These are phyloP conservation scores for Eunapius fragilis DNA, from an alignment of 37 sponge, comb jelly and placozoan genomes.

Conservation along the genomic window DNA sequence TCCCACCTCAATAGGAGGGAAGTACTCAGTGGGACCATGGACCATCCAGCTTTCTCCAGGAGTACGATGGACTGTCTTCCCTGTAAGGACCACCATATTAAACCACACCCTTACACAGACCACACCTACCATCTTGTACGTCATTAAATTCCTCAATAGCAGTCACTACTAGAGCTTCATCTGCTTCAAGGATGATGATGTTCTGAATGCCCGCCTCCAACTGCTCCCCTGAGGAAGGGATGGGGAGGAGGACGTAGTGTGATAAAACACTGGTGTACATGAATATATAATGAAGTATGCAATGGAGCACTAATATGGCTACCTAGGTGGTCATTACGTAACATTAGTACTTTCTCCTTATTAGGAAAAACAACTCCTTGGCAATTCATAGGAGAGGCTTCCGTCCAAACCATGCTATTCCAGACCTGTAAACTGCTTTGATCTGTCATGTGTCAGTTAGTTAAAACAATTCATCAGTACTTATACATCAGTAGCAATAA, in stretches of 20 bases:
- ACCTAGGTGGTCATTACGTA: no score
- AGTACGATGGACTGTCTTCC: constrained; percentile 49
- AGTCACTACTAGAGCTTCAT: constrained; percentile 87
- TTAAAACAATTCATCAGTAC: no score
- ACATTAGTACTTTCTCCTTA: no score
- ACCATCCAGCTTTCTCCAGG: constrained; percentile 95
- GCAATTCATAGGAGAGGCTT: no score
- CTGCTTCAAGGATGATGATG: constrained; percentile 70
- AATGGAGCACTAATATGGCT: not conserved
- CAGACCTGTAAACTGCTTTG: no score
- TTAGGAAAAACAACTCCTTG: no score
- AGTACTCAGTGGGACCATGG: constrained; percentile 82
- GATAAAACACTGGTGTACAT: not conserved
- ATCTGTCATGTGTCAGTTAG: no score
- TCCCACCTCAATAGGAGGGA: constrained; percentile 74
- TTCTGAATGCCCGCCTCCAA: constrained; percentile 83
- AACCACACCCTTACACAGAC: not conserved
- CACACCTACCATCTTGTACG: constrained; percentile 40
- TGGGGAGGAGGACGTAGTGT: not conserved
- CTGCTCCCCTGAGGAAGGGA: constrained; percentile 57
- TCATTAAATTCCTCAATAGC: constrained; percentile 84
- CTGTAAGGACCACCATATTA: not conserved
- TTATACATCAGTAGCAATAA: no score
- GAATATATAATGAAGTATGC: not conserved
- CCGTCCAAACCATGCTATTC: no score